Base-by-base conservation (phyloP, 2,797 vertebrate species). In the Amniataba percoides region DNA sequence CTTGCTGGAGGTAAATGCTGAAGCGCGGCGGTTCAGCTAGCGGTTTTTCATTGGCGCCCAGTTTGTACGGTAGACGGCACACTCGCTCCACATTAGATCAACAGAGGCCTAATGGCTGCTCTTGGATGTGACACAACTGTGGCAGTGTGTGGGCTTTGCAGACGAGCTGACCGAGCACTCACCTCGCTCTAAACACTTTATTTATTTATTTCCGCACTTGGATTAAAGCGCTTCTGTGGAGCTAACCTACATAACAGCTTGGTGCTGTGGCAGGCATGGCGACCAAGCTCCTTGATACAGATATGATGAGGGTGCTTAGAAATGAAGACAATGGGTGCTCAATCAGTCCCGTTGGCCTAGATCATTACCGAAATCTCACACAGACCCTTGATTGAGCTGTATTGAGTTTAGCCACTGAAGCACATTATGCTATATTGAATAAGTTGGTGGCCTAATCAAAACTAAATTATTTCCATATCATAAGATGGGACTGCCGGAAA, bases 161-260 rank as follows among this genome's bases (percentile, higher is more conserved):
- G 91, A 93, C 91, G 42, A 69, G 77, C 90, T 95, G 95, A 95
- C 95, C 94, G 93, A 93, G 82, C 93, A 93, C 89, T 95, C 93
- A 95, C 94, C 94, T 93, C 91, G 71, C 88, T 65, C 85, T 36
- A 80, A 90, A 87, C 82, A 88, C 84, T 78, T 90, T 90, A 91
- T 93, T 93, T 94, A 90, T 94, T 92, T 92, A 91, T 93, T 90
- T 89, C 86, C 66, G 63, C 72, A 77, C 51, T 36, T 23, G 80
- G 88, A 91, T 92, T 91, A 90, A 91, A 87, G 80, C 71, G 72
- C 78, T 82, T 89, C 88, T 88, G 83, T 86, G 78, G 57, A 69
- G 83, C 83, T 93, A 94, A 92, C 92, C 93, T 92, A 94, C 88
- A 94, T 93, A 92, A 79, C 87, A 81, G 86, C 88, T 78, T 85